Percentiles rank a stretch among this genome's conserved stretches.
Evolutionary conservation across 2,113 vertebrate species (phyloP).

Genomic region (Aythya baeri): DNA sequence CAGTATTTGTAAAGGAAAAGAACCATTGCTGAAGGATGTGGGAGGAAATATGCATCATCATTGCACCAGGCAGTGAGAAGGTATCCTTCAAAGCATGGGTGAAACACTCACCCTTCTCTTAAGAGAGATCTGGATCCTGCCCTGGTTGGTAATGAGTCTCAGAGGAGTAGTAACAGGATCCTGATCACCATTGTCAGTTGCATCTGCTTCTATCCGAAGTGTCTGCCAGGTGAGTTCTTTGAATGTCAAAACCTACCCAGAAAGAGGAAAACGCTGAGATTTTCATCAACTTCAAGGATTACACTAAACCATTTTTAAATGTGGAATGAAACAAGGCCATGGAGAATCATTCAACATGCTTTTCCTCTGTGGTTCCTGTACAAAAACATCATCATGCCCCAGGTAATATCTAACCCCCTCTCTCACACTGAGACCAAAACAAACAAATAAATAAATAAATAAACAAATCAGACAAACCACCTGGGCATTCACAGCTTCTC

Average conservation of each 20-base stretch:
- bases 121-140: conserved; percentile 92
- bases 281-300: background rate
- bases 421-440: background rate
- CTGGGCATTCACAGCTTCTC: background rate
- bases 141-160: conserved; percentile 97
- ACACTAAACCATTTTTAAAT: background rate
- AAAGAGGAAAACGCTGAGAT: background rate
- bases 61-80: background rate
- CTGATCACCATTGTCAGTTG: conserved; percentile 90
- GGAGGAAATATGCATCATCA: background rate
- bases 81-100: background rate
- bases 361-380: background rate
- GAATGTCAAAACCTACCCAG: conserved; percentile 92
- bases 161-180: conserved; percentile 90
- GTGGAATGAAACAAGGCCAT: background rate
- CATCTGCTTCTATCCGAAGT: conserved; percentile 93
- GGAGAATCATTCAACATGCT: accelerated
- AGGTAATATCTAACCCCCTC: background rate
- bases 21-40: background rate
- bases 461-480: background rate
- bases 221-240: conserved; percentile 99
- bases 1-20: background rate
- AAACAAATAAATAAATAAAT: background rate
- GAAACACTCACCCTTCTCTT: conserved; percentile 89
- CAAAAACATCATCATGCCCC: background rate